These are phyloP conservation scores for Dioctria rufipes DNA, from an alignment of 2,888 invertebrate species.

Conservation along the genomic window DNA sequence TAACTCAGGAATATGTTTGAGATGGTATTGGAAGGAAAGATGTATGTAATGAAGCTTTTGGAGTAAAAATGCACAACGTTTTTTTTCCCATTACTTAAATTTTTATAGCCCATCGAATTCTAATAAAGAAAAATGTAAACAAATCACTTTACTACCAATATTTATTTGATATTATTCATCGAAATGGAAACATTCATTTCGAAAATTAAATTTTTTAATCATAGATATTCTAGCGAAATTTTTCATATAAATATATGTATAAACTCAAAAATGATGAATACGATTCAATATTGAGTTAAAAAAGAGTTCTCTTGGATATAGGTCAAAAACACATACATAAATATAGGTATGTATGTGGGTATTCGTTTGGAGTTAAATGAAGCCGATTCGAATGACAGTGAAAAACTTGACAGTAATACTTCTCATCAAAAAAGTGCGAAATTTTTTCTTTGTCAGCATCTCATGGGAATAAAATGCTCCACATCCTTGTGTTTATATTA, in stretches of 20 bases:
- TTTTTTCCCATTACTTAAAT: no score
- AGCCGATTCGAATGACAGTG: constrained; percentile 49
- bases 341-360: not conserved
- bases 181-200: no score
- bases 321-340: not conserved
- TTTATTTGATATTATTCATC: no score
- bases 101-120: no score
- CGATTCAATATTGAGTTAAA: constrained; percentile 40
- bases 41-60: no score
- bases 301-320: not conserved
- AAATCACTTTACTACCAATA: no score
- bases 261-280: constrained; percentile 45
- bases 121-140: no score
- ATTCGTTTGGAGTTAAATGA: constrained; percentile 2
- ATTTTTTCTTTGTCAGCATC: constrained; percentile 47
- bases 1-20: no score
- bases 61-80: no score
- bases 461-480: constrained; percentile 8
- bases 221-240: not conserved
- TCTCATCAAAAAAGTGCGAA: constrained; percentile 35
- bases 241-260: not conserved
- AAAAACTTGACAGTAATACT: constrained; percentile 34
- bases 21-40: no score
- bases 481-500: no score
- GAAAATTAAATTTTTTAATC: not conserved